Evolutionary conservation across 2,888 invertebrate genomes (phyloP).

Genomic region (Oeneis ivallda): DNA sequence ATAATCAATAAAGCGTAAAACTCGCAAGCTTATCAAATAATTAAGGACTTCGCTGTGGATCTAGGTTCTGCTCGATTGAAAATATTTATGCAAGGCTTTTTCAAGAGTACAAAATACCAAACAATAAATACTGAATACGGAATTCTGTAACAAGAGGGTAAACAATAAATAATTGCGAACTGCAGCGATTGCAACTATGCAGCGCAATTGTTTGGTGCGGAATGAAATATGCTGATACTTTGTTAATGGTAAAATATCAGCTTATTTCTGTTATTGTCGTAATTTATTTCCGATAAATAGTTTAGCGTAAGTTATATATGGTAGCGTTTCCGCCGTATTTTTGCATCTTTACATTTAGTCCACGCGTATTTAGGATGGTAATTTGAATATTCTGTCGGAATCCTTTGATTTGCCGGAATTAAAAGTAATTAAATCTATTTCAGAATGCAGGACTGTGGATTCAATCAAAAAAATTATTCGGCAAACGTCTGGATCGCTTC

Average conservation of each 20-base stretch:
- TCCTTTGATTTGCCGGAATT: no score
- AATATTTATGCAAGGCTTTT: slow-evolving; percentile 8
- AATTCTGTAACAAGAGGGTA: slow-evolving; percentile 21
- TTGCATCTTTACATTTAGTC: neutral
- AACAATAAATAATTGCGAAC: slow-evolving; percentile 23
- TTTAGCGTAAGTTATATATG: neutral
- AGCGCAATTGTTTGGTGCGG: slow-evolving; percentile 16
- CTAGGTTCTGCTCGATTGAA: neutral
- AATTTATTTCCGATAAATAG: slow-evolving; percentile 19
- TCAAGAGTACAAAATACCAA: slow-evolving; percentile 5
- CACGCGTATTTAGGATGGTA: no score
- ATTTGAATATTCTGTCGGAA: no score
- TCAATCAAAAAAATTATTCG: no score
- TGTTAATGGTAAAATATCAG: slow-evolving; percentile 22
- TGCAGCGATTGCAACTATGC: slow-evolving; percentile 17
- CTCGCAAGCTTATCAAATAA: neutral
- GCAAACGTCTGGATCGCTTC: no score
- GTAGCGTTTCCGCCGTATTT: slow-evolving; percentile 1
- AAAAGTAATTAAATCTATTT: no score
- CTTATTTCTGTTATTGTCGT: slow-evolving; percentile 16
- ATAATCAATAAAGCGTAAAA: neutral
- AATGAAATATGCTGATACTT: slow-evolving; percentile 21
- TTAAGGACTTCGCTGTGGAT: neutral
- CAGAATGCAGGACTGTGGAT: no score
- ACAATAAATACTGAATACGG: slow-evolving; percentile 15